A percentile compares a stretch with the other conserved stretches of the same genome.
Evolutionary conservation across 2,888 invertebrate genomes (phyloP).

Genomic region (Argynnis bischoffii): DNA sequence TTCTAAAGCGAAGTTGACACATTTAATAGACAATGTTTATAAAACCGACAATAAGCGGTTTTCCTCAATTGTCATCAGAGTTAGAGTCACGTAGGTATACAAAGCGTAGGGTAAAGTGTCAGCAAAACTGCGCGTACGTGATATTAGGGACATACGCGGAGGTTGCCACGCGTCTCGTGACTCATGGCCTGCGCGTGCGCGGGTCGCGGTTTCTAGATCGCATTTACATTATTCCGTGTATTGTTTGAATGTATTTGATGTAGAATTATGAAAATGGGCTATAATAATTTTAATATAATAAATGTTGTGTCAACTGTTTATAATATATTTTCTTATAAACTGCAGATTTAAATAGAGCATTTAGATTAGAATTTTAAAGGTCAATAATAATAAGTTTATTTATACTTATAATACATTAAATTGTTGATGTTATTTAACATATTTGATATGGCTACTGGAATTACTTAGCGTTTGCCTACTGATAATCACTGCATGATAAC

Average conservation of each 20-base stretch:
- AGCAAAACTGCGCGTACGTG: slow-evolving; percentile 37
- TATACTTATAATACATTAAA: too few relatives aligned
- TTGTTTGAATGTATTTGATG: background rate
- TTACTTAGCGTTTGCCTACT: slow-evolving; percentile 21
- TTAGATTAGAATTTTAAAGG: too few relatives aligned
- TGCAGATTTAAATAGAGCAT: too few relatives aligned
- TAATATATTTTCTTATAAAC: too few relatives aligned
- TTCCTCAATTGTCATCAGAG: slow-evolving; percentile 38
- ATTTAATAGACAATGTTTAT: slow-evolving; percentile 20
- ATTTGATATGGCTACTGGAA: slow-evolving; percentile 25
- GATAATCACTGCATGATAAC: slow-evolving; percentile 29
- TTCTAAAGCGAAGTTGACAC: slow-evolving; percentile 10
- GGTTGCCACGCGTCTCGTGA: slow-evolving; percentile 35
- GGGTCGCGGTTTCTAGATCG: slow-evolving; percentile 16
- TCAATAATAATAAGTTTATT: background rate
- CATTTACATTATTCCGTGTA: slow-evolving; percentile 4
- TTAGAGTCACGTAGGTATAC: slow-evolving; percentile 38
- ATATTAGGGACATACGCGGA: slow-evolving; percentile 31
- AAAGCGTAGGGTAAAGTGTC: slow-evolving; percentile 37
- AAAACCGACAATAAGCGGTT: slow-evolving; percentile 32
- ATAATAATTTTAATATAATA: too few relatives aligned
- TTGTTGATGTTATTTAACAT: background rate
- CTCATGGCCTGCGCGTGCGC: slow-evolving; percentile 33
- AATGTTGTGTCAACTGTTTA: too few relatives aligned
- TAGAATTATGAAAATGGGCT: too few relatives aligned